A percentile compares a stretch with the other conserved stretches of the same genome.
Conservation (phyloP, 1,140 invertebrate species). For the Pomacea maculata region DNA sequence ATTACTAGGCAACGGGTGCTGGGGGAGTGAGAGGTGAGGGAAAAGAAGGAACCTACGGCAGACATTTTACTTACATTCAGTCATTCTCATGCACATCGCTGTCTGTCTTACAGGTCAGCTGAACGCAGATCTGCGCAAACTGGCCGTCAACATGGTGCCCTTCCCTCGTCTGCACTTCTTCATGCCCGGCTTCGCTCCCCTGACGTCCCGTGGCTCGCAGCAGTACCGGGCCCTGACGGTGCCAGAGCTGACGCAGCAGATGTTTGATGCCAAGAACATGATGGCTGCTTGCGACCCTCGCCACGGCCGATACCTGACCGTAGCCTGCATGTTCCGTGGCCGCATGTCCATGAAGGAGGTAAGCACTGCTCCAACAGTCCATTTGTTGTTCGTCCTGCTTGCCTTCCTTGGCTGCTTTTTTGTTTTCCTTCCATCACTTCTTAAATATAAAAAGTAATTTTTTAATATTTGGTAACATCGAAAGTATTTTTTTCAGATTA, state of each 20-base stretch:
- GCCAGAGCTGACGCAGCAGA: constrained; percentile 71
- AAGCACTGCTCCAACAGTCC: too few species aligned
- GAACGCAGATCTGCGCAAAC: constrained; percentile 83
- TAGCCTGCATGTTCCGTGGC: constrained; percentile 92
- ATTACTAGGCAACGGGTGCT: too few species aligned
- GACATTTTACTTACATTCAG: too few species aligned
- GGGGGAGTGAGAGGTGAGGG: too few species aligned
- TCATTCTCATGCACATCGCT: too few species aligned
- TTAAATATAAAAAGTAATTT: too few species aligned
- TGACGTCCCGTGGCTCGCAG: constrained; percentile 70
- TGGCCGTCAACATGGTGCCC: constrained; percentile 80
- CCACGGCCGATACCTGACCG: constrained; percentile 74
- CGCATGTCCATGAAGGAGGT: constrained; percentile 69
- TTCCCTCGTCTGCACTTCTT: constrained; percentile 83
- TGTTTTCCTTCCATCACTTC: too few species aligned
- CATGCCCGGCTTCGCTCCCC: constrained; percentile 80
- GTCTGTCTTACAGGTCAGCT: constrained; percentile 71
- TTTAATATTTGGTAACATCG: too few species aligned
- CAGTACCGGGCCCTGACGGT: constrained; percentile 69
- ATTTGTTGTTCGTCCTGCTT: too few species aligned
- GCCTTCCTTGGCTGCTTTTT: too few species aligned
- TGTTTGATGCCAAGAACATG: constrained; percentile 81
- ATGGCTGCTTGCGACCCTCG: constrained; percentile 80
- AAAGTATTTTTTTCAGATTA: too few species aligned
- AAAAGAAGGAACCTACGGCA: too few species aligned